Evolutionary conservation across 2,888 invertebrate species (phyloP).

Genomic region (Phalera bucephala): DNA sequence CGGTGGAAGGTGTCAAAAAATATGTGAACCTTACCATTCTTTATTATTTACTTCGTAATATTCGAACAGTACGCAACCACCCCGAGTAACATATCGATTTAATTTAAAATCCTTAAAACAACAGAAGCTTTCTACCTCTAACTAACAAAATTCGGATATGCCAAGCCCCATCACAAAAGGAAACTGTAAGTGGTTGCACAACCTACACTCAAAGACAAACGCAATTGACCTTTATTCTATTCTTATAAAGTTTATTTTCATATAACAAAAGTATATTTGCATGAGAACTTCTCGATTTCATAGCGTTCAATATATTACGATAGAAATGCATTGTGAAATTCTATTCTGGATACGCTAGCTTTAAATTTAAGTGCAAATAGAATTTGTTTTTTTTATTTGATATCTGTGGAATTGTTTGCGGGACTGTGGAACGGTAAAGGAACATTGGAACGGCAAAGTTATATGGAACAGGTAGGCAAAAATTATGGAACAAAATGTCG

Average conservation of each 20-base stretch:
- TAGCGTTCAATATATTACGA: slow-evolving; percentile 12
- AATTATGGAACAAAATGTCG: too few species aligned
- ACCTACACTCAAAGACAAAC: neutral
- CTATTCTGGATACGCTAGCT: slow-evolving; percentile 11
- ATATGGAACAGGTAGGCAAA: too few species aligned
- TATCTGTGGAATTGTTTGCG: neutral
- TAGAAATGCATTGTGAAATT: slow-evolving; percentile 25
- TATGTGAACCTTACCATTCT: too few species aligned
- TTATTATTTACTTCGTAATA: too few species aligned
- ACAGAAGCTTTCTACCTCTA: too few species aligned
- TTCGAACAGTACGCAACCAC: too few species aligned
- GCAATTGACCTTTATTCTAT: slow-evolving; percentile 7
- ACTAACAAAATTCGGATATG: too few species aligned
- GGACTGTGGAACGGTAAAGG: neutral
- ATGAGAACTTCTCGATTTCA: slow-evolving; percentile 7
- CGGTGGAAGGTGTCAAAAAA: too few species aligned
- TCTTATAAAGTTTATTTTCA: slow-evolving; percentile 5
- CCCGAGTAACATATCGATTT: too few species aligned
- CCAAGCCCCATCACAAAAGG: slow-evolving; percentile 14
- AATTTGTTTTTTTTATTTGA: neutral
- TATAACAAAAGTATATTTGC: slow-evolving; percentile 9
- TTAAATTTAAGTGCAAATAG: slow-evolving; percentile 15
- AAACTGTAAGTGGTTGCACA: slow-evolving; percentile 9
- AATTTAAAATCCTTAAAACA: too few species aligned
- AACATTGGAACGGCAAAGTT: too few species aligned